phyloP scores from a whole-genome alignment of 2,797 vertebrate genomes.

The Selene dorsalis region DNA sequence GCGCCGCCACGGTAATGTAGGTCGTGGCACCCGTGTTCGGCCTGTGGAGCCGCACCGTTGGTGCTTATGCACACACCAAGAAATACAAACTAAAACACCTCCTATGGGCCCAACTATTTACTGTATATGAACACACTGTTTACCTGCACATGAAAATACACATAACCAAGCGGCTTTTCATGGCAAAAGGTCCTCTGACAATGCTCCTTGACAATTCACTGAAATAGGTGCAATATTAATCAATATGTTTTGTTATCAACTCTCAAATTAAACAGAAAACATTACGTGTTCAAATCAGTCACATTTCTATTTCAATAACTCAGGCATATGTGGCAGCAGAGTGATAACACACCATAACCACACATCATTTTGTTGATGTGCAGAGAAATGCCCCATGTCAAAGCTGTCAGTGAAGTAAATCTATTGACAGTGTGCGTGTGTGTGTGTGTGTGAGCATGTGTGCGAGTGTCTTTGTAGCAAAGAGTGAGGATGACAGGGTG shows the following conservation, averaged over 20 bases:
- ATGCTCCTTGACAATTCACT: slow-evolving; percentile 22
- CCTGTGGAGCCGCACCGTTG: slow-evolving; percentile 68
- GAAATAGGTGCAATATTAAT: slow-evolving; percentile 1
- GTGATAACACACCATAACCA: neutral
- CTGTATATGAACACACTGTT: slow-evolving; percentile 15
- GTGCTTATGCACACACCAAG: slow-evolving; percentile 45
- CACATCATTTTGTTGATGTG: slow-evolving; percentile 19
- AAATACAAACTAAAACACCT: slow-evolving; percentile 38
- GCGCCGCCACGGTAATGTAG: slow-evolving; percentile 71
- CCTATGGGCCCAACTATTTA: slow-evolving; percentile 13
- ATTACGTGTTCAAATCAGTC: neutral
- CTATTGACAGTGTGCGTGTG: slow-evolving; percentile 31
- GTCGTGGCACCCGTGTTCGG: slow-evolving; percentile 76
- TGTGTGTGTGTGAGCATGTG: slow-evolving; percentile 14
- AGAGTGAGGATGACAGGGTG: slow-evolving; percentile 70
- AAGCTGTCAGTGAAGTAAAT: slow-evolving; percentile 56
- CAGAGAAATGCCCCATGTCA: slow-evolving; percentile 40
- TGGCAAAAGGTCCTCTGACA: slow-evolving; percentile 17
- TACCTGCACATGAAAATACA: slow-evolving; percentile 8
- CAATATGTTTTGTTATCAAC: neutral
- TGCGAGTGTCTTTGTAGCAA: slow-evolving; percentile 48
- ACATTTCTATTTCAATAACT: neutral
- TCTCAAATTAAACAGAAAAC: slow-evolving; percentile 12
- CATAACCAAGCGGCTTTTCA: slow-evolving; percentile 10
- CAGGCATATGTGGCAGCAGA: slow-evolving; percentile 4